Base-by-base conservation (phyloP, 2,888 invertebrate genomes). In the Drosophila infuscata region DNA sequence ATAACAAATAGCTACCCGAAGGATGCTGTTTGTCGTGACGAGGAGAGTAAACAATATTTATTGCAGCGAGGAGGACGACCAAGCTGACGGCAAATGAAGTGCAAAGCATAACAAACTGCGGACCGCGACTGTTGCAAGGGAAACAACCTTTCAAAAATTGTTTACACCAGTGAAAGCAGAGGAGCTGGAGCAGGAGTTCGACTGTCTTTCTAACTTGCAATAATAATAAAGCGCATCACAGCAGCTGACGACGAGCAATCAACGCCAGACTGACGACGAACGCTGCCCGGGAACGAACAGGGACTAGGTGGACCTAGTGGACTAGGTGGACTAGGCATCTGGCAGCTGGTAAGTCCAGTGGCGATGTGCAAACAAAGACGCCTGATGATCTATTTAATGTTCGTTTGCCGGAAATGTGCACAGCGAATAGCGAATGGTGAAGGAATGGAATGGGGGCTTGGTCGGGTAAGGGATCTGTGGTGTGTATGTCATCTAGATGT, bases 101-200 rank as follows among this genome's bases (percentile, higher is more conserved):
- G 85, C 85, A 88, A 88, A 89, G 61, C 82, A 85, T 70, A 84
- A 82, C 78, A 80, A 80, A 87, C 69, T 80, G 62, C 63, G 66
- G 75, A 74, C 60, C 81, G 82, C 81, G 79, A 74, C 83, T 79
- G 81, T 72, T 77, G 70, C 85, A 78, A 75, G 75, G 81, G 76
- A 86, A 85, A 79, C 89, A 88, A 82, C 81, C 85, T 82, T 82
- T 86, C 83, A 89, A 88, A 89, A 86, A 88, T 81, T 77, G 88
- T 81, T 85, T 89, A 77, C 85, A 72, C 56, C 75, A 82, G 66
- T 51, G 63, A 36, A 46, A 59, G 70, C 51, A 20, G 11, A 20
- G 17, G 63, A 35, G 25, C 38, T 32, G 56, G 36, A n/a, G 60
- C 4, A 25, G 11, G 15, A 9, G 15, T 43, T 35, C 43, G 67